Conservation (phyloP, 2,888 invertebrate genomes). For the Heliconius ethilla region DNA sequence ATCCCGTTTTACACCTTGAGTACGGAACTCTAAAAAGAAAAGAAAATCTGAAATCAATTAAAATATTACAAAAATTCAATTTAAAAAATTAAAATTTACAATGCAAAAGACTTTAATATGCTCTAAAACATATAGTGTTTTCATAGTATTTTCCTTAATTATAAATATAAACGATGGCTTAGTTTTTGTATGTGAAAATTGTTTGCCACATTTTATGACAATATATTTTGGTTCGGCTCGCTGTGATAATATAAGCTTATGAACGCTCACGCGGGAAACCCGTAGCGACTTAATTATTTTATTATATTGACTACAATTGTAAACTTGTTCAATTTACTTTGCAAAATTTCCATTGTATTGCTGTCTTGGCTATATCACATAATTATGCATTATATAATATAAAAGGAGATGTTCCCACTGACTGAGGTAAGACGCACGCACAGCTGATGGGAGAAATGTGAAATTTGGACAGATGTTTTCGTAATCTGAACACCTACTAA, state of each 20-base stretch:
- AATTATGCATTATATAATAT: too few relatives aligned
- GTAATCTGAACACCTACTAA: too few relatives aligned
- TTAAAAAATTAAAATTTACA: background rate
- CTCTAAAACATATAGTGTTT: background rate
- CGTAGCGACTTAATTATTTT: slow-evolving; percentile 27
- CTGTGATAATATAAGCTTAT: slow-evolving; percentile 16
- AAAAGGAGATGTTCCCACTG: too few relatives aligned
- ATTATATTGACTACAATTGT: slow-evolving; percentile 27
- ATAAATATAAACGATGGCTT: background rate
- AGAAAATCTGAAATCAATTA: too few relatives aligned
- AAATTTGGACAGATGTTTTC: too few relatives aligned
- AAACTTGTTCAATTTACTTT: slow-evolving; percentile 18
- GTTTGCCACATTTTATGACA: slow-evolving; percentile 1
- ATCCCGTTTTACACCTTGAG: too few relatives aligned
- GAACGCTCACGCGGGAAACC: slow-evolving; percentile 35
- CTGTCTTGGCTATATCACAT: background rate
- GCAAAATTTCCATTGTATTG: slow-evolving; percentile 17
- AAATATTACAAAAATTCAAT: too few relatives aligned
- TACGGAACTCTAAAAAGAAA: too few relatives aligned
- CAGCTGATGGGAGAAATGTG: too few relatives aligned
- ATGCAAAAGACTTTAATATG: background rate
- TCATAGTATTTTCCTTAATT: background rate
- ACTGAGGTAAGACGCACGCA: too few relatives aligned
- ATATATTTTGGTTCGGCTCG: slow-evolving; percentile 2
- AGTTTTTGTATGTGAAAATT: background rate